Conservation (phyloP, 2,113 vertebrate genomes). For the Paralichthys olivaceus region DNA sequence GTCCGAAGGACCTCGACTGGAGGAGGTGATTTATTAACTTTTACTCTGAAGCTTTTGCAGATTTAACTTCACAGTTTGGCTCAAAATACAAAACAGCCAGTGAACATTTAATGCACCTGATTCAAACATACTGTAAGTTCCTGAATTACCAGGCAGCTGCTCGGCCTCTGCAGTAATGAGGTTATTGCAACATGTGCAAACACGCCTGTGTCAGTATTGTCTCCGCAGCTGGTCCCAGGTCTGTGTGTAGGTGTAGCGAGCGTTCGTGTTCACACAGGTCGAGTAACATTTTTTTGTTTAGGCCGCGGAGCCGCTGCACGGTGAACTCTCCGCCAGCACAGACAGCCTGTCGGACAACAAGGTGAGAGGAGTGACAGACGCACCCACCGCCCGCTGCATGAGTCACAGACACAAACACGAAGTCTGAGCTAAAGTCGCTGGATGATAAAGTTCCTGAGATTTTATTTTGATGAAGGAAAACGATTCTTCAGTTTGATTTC, state of each 20-base stretch:
- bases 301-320: constrained; percentile 14
- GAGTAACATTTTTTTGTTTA: constrained; percentile 29
- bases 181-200: not conserved
- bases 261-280: constrained; percentile 6
- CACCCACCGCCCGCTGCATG: not conserved
- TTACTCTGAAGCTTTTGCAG: not conserved
- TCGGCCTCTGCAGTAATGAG: no score
- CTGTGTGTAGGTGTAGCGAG: no score
- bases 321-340: constrained; percentile 34
- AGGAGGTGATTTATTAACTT: constrained; percentile 23
- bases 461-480: not conserved
- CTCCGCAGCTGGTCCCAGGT: not conserved
- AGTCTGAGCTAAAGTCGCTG: not conserved
- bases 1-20: constrained; percentile 14
- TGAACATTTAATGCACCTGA: not conserved
- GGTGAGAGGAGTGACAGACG: constrained; percentile 32
- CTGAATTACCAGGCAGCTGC: not conserved
- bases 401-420: constrained; percentile 6
- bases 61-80: no score
- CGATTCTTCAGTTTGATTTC: not conserved
- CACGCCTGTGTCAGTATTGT: not conserved
- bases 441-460: not conserved
- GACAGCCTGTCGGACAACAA: constrained; percentile 58
- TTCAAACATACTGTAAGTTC: no score
- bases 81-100: no score